Base-by-base conservation (phyloP, 2,113 vertebrate species). In the Rhea americana region DNA sequence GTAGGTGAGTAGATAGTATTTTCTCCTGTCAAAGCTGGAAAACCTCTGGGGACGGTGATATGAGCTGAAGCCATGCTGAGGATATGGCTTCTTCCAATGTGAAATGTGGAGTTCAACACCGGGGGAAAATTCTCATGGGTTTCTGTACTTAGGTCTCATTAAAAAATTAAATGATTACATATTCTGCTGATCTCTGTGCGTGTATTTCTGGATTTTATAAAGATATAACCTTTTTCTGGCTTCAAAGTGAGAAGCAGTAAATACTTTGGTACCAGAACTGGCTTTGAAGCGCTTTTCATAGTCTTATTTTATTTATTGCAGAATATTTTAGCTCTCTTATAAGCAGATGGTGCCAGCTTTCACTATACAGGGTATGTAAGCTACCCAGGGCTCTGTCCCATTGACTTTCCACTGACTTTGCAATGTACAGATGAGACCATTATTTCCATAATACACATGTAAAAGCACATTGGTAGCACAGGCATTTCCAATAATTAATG, bases 231-330 rank as follows among this genome's bases (percentile, higher is more conserved):
- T 21, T 20, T 86, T 93, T 76, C 35, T 65, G n/a, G 8, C 86
- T 91, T 86, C 83, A 82, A 88, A 86, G 28, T 20, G 61, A 93
- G 70, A 93, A 84, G 66, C 53, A 72, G 43, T 75, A 94, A 90
- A 76, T 37, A 61, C 13, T 37, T 8, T 7, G 26, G 21, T 75
- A 83, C 16, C 55, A 87, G 77, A 47, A 89, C 17, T 75, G 51
- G 85, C 13, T 73, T 89, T 70, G 78, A 45, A 76, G 39, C 58
- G 50, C 76, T 90, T 85, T 18, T 74, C 68, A 21, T 17, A 79
- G 66, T 71, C 70, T 73, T 53, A 20, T n/a, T 83, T 87, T 41
- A 39, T 62, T 90, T 89, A 58, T 5, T 2, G 63, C 28, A 67
- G 65, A 80, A 20, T 39, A 43, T 83, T 94, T 84, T 47, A 85